phyloP scores from a whole-genome alignment of 2,797 vertebrate genomes.

The Mus minutoides region DNA sequence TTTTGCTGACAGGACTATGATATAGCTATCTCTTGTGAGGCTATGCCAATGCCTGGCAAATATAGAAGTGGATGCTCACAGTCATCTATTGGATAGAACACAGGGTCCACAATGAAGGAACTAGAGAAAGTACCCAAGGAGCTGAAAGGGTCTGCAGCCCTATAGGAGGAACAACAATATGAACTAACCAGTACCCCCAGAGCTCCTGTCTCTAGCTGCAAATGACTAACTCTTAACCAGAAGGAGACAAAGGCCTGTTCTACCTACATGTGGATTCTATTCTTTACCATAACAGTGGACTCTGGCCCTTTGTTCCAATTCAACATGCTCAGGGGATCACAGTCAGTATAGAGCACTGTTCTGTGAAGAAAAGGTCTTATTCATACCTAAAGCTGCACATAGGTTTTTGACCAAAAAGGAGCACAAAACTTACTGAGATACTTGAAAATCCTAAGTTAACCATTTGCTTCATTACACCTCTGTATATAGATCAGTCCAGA shows the following conservation, averaged over 20 bases:
- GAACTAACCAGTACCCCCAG: too few species aligned
- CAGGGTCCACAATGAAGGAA: too few species aligned
- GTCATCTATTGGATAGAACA: too few species aligned
- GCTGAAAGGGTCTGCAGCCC: too few species aligned
- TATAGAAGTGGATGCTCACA: too few species aligned
- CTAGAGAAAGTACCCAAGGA: too few species aligned
- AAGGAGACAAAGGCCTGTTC: neutral
- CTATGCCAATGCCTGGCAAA: too few species aligned
- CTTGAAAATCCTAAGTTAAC: neutral
- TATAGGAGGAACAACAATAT: too few species aligned
- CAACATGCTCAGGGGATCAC: neutral
- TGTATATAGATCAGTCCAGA: neutral
- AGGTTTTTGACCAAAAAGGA: constrained; percentile 37
- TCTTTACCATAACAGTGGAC: neutral
- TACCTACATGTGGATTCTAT: neutral
- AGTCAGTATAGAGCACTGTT: neutral
- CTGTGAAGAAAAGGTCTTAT: neutral
- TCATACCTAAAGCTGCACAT: neutral
- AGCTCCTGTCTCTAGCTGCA: too few species aligned
- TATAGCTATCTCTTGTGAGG: too few species aligned
- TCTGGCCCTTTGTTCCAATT: neutral
- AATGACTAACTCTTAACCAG: too few species aligned
- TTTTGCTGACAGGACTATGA: too few species aligned
- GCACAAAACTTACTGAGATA: constrained; percentile 18
- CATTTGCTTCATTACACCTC: neutral